phyloP scores from a whole-genome alignment of 2,113 vertebrate species.

The Perccottus glenii region DNA sequence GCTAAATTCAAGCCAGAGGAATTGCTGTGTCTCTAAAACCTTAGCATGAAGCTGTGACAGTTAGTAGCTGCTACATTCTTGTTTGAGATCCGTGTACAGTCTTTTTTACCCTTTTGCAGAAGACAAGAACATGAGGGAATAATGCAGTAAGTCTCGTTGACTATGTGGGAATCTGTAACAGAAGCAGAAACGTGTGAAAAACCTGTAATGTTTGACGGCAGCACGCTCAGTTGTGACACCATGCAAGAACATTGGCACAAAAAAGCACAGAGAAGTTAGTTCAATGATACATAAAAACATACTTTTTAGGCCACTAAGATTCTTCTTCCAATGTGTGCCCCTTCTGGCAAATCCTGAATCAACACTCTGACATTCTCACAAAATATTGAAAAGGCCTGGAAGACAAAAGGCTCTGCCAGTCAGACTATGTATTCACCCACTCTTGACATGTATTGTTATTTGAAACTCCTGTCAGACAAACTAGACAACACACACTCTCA shows the following conservation, averaged over 20 bases:
- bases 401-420: slow-evolving; percentile 66
- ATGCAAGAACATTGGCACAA: slow-evolving; percentile 17
- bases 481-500: slow-evolving; percentile 33
- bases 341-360: slow-evolving; percentile 63
- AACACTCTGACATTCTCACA: slow-evolving; percentile 63
- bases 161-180: slow-evolving; percentile 35
- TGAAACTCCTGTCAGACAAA: slow-evolving; percentile 71
- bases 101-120: neutral
- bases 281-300: neutral
- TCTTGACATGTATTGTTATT: slow-evolving; percentile 72
- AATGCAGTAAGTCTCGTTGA: slow-evolving; percentile 13
- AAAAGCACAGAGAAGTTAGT: neutral
- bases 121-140: slow-evolving; percentile 16
- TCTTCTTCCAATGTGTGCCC: slow-evolving; percentile 39
- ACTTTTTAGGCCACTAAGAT: slow-evolving; percentile 45
- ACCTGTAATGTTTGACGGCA: slow-evolving; percentile 43
- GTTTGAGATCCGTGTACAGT: slow-evolving; percentile 6
- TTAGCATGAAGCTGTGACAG: slow-evolving; percentile 19
- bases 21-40: slow-evolving; percentile 5
- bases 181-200: slow-evolving; percentile 16
- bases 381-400: slow-evolving; percentile 63
- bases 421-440: slow-evolving; percentile 60
- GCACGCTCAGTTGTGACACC: slow-evolving; percentile 25
- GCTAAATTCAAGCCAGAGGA: slow-evolving; percentile 41
- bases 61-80: slow-evolving; percentile 15